Evolutionary conservation across 2,113 vertebrate species (phyloP).

Genomic region (Gobius niger): DNA sequence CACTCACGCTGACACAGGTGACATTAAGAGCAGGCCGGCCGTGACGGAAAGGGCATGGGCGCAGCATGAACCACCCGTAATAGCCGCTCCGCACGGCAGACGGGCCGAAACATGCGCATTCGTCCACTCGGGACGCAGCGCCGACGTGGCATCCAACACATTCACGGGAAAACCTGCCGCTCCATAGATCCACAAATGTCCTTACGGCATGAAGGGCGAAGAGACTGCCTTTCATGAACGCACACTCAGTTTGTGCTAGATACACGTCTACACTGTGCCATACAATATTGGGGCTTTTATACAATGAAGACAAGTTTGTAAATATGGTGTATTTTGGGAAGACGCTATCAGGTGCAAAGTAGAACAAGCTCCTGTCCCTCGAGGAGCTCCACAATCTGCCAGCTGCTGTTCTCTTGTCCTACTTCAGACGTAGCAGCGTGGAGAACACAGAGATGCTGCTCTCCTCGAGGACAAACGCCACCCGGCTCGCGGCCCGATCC

Average conservation of each 20-base stretch:
- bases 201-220: not conserved
- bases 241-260: not conserved
- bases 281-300: not conserved
- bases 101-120: slow-evolving; percentile 22
- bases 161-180: not conserved
- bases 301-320: not conserved
- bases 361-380: slow-evolving; percentile 23
- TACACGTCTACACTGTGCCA: not conserved
- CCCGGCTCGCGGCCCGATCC: no score
- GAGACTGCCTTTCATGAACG: not conserved
- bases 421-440: slow-evolving; percentile 27
- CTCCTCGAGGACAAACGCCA: no score
- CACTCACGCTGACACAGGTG: slow-evolving; percentile 65
- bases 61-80: slow-evolving; percentile 60
- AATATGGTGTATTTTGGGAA: slow-evolving; percentile 33
- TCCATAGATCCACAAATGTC: not conserved
- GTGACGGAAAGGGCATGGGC: slow-evolving; percentile 62
- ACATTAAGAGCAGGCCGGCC: slow-evolving; percentile 56
- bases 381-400: slow-evolving; percentile 41
- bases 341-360: slow-evolving; percentile 3
- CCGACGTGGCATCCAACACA: slow-evolving; percentile 5
- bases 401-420: slow-evolving; percentile 23
- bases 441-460: slow-evolving; percentile 22
- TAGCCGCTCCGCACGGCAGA: slow-evolving; percentile 41
- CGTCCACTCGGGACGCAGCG: slow-evolving; percentile 18